Base-by-base conservation (phyloP, 2,797 vertebrate species). In the Ctenopoma multispine region DNA sequence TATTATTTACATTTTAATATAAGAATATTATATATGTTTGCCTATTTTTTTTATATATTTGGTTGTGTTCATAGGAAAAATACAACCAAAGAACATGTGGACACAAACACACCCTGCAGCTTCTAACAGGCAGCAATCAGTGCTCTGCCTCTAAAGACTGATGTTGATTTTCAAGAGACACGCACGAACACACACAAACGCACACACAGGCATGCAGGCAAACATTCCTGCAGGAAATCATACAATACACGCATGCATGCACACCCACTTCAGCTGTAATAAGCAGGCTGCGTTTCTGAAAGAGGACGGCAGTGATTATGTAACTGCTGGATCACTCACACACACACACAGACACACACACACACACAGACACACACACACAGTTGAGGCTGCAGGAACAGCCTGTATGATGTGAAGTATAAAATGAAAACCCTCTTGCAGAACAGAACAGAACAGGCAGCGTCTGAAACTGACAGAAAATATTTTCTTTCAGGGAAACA, bases 221-320 rank as follows among this genome's bases (percentile, higher is more conserved):
- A 18, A 83, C 71, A 79, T 66, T 66, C 73, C 60, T 69, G 68
- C 71, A 84, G 58, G 36, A 72, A 58, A 70, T 73, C 55, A 78
- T 40, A 69, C n/a, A 15, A 38, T 50, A 68, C 63, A 73, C 70
- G 29, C 78, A 83, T 79, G 66, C 75, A 72, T 72, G 71, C 75
- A 82, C 80, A 69, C 75, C 65, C 83, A 74, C 77, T 78, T 81
- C 80, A 79, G 72, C 82, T 77, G 83, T 82, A 86, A 89, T 85
- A 80, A 82, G 82, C 86, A 84, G 82, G 72, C 75, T 83, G 78
- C 15, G 24, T 70, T 77, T 77, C 70, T 83, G 64, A 74, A 78
- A 85, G 79, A 88, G 80, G 77, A 82, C 71, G 41, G 81, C 75
- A 75, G 79, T 17, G 63, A 79, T 87, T 89, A 85, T 82, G 69